Evolutionary conservation across 2,888 invertebrate species (phyloP).

Genomic region (Parelbella ahira): DNA sequence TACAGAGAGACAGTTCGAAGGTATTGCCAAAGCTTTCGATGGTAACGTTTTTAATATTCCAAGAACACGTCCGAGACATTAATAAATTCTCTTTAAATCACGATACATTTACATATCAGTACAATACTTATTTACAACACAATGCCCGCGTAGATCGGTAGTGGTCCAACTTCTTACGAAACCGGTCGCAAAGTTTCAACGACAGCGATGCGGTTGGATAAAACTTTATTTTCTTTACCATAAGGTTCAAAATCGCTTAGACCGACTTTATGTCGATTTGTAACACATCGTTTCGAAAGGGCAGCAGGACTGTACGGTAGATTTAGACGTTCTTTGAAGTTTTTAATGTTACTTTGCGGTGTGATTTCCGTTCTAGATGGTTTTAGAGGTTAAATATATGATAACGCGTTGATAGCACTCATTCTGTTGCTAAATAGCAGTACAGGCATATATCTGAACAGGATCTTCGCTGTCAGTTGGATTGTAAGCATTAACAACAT

Average conservation of each 20-base stretch:
- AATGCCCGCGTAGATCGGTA: slow-evolving; percentile 34
- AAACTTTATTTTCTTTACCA: background rate
- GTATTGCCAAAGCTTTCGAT: too few relatives aligned
- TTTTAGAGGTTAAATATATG: too few relatives aligned
- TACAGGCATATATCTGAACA: too few relatives aligned
- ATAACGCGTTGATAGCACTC: too few relatives aligned
- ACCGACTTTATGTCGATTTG: background rate
- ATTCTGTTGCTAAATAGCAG: too few relatives aligned
- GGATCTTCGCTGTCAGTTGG: too few relatives aligned
- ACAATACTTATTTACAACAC: slow-evolving; percentile 23
- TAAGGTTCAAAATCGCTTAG: slow-evolving; percentile 1
- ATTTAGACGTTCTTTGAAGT: slow-evolving; percentile 32
- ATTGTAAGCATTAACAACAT: too few relatives aligned
- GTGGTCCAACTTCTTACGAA: slow-evolving; percentile 32
- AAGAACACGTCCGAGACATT: slow-evolving; percentile 2
- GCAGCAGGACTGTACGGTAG: slow-evolving; percentile 36
- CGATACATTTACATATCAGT: slow-evolving; percentile 16
- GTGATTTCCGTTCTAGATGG: background rate
- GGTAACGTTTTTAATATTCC: slow-evolving; percentile 7
- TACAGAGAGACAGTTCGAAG: too few relatives aligned
- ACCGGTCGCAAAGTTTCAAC: slow-evolving; percentile 30
- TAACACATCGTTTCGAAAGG: slow-evolving; percentile 33
- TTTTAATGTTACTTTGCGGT: slow-evolving; percentile 22
- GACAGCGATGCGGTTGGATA: slow-evolving; percentile 3
- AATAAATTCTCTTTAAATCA: slow-evolving; percentile 15